A percentile compares a stretch with the other conserved stretches of the same genome.
Conservation (phyloP, 2,888 invertebrate genomes). For the Abrostola tripartita region DNA sequence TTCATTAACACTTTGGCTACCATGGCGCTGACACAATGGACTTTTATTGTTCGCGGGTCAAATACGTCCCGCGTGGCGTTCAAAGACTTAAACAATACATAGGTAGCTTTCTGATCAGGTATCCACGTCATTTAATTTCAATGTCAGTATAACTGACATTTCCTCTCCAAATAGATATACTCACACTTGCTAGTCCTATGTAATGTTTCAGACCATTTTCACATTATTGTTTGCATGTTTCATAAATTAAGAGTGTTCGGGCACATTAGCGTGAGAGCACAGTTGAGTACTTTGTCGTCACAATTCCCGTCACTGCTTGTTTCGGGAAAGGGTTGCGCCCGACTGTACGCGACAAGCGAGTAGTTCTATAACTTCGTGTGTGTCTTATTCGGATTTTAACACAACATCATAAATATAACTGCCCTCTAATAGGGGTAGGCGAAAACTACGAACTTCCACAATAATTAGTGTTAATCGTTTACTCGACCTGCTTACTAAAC, state of each 20-base stretch:
- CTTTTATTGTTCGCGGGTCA: no score
- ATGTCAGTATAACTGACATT: no score
- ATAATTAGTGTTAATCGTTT: no score
- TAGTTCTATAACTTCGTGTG: background rate
- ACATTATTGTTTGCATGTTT: slow-evolving; percentile 21
- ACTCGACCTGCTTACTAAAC: no score
- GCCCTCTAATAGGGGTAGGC: no score
- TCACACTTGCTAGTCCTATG: background rate
- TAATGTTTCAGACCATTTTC: slow-evolving; percentile 16
- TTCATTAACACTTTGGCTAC: no score
- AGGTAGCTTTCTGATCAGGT: no score
- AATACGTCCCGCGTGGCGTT: no score
- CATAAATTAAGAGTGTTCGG: slow-evolving; percentile 16
- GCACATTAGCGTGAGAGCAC: slow-evolving; percentile 43
- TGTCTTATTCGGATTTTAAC: background rate
- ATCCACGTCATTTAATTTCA: background rate
- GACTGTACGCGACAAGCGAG: slow-evolving; percentile 16
- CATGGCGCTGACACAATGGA: no score
- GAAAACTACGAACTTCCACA: no score
- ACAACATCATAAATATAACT: background rate
- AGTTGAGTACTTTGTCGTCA: slow-evolving; percentile 50
- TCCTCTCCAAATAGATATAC: no score
- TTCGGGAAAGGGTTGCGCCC: slow-evolving; percentile 9
- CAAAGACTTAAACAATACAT: no score
- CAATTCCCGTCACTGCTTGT: slow-evolving; percentile 32